Evolutionary conservation across 2,797 vertebrate genomes (phyloP).

Genomic region (Chaenodraco wilsoni): DNA sequence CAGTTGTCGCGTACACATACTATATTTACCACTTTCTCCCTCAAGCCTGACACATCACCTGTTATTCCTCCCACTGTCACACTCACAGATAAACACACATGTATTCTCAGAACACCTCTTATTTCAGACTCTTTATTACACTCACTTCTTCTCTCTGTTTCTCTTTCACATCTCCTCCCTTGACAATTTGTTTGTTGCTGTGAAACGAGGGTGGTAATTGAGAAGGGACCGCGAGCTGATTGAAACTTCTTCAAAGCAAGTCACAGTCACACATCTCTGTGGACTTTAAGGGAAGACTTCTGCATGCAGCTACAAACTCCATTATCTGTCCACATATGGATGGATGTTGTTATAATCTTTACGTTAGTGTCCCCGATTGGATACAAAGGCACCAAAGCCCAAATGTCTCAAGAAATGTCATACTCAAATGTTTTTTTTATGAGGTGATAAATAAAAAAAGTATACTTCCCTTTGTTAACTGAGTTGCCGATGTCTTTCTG

Average conservation of each 20-base stretch:
- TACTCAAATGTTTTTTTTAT: not conserved
- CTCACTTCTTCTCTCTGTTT: slow-evolving; percentile 6
- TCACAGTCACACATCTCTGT: slow-evolving; percentile 33
- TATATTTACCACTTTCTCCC: slow-evolving; percentile 43
- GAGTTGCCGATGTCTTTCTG: not conserved
- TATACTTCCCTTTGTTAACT: not conserved
- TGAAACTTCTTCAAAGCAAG: slow-evolving; percentile 37
- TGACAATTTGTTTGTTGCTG: slow-evolving; percentile 64
- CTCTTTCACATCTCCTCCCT: slow-evolving; percentile 37
- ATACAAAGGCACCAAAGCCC: not conserved
- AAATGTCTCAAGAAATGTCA: not conserved
- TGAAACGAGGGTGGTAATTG: slow-evolving; percentile 72
- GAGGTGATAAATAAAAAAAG: not conserved
- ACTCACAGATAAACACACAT: slow-evolving; percentile 31
- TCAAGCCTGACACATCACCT: slow-evolving; percentile 41
- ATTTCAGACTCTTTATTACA: slow-evolving; percentile 10
- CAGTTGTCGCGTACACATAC: slow-evolving; percentile 55
- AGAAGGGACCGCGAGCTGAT: slow-evolving; percentile 54
- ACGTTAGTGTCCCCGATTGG: slow-evolving; percentile 17
- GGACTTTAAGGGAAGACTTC: slow-evolving; percentile 41
- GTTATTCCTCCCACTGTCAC: slow-evolving; percentile 35
- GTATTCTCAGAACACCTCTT: slow-evolving; percentile 19
- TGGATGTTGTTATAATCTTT: slow-evolving; percentile 41
- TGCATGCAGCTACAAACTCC: slow-evolving; percentile 6
- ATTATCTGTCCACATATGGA: slow-evolving; percentile 32